Base-by-base conservation (phyloP, 2,888 invertebrate genomes). In the Drosophila robusta region DNA sequence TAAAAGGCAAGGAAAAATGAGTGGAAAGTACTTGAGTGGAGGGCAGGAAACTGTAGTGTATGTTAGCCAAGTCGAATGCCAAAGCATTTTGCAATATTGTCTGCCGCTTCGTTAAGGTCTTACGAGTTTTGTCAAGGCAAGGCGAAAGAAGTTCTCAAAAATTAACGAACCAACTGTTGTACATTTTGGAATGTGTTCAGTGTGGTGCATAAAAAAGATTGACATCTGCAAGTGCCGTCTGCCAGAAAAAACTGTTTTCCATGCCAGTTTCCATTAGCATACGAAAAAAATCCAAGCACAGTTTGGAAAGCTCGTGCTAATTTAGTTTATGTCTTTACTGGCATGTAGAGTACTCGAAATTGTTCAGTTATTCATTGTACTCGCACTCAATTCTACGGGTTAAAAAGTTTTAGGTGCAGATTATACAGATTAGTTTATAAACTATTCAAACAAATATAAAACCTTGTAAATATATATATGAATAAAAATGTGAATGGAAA, bases 91-190 rank as follows among this genome's bases (percentile, higher is more conserved):
- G 14, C 36, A 57, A 70, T 70, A 63, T 61, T 52, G 57, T 55
- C 47, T 34, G 16, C 34, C 1, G 26, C 52, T 44, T 44, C 14
- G 8, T 11, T 4, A 9, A 9, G 12, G 9, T 42, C 32, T 38
- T 16, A 26, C 45, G 9, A 42, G 46, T 61, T 62, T 66, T 81
- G 75, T 64, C 62, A 52, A 32, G 44, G 47, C 54, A 61, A 52
- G 55, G 49, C 64, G 58, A 46, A 66, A 72, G 22, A 63, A 72
- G 62, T 72, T 52, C 66, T 80, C 65, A 62, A 75, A 83, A 87
- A 70, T 78, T 78, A 87, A 83, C 87, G 85, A 87, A 80, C 78
- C 89, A 80, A 75, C 66, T 87, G 87, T 69, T 80, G 70, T 87
- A 45, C 58, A 62, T 54, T 67, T 63, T 39, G 52, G 68, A 70